Base-by-base conservation (phyloP, 2,113 vertebrate species). In the Malurus cyaneus region DNA sequence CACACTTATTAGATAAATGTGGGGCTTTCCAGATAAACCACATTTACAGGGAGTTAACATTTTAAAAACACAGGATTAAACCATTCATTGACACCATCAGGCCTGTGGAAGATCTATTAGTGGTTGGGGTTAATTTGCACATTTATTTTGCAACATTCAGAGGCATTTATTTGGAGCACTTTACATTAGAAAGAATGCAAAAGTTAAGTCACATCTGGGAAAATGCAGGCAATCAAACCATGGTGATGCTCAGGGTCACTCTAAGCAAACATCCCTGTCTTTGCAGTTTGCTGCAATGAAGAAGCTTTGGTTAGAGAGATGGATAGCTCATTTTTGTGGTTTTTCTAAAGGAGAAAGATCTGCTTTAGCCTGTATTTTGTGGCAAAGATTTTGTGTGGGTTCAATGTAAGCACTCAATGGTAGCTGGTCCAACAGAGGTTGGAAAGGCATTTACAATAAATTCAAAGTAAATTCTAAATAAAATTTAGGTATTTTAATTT, bases 21-120 rank as follows among this genome's bases (percentile, higher is more conserved):
- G 72, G 70, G 77, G 10, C 39, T 96, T 95, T 95, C 54, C 50
- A 91, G 84, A 92, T 80, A 91, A 79, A 71, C n/a, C 84, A 23
- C 59, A 73, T 62, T 82, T 82, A 28, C 61, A 61, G 65, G 32
- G 66, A 87, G 26, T 92, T 67, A 93, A 61, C n/a, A 50, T 79
- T 87, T 64, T 42, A 50, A 76, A 95, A 94, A 57, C 36, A 69
- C 56, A n/a, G 15, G 13, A 86, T 82, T 76, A 88, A 89, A 65
- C 31, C n/a, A 46, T 89, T 60, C 54, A 42, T 62, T 93, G 82
- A 89, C 74, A 86, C n/a, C 26, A 57, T 6, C 9, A 53, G 15
- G 24, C 16, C 61, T 87, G 46, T 9, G 64, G 65, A 80, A 61
- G 66, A 54, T 77, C 62, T 79, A 32, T 83, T 93, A 88, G 34